phyloP scores from a whole-genome alignment of 2,888 invertebrate species.

The Cantharis flavilabris region DNA sequence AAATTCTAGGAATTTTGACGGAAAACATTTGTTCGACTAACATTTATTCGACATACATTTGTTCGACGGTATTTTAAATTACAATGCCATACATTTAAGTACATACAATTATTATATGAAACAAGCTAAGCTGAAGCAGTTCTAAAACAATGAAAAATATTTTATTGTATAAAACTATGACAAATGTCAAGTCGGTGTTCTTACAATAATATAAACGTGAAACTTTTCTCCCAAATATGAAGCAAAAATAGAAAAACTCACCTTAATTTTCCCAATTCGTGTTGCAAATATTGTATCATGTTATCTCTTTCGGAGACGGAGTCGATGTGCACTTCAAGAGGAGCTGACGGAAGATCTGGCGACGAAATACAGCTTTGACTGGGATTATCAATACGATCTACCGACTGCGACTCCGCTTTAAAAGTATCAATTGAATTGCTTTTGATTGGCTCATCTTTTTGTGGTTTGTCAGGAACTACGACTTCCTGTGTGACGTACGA shows the following conservation, averaged over 20 bases:
- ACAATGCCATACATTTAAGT: too few relatives aligned
- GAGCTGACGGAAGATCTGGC: conserved; percentile 50
- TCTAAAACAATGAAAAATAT: too few relatives aligned
- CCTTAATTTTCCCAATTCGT: conserved; percentile 74
- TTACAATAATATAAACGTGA: too few relatives aligned
- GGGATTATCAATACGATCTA: conserved; percentile 51
- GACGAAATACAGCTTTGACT: conserved; percentile 54
- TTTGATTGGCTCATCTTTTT: conserved; percentile 63
- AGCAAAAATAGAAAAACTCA: conserved; percentile 40
- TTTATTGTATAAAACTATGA: too few relatives aligned
- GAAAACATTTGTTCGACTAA: too few relatives aligned
- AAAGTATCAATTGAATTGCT: conserved; percentile 72
- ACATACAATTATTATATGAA: too few relatives aligned
- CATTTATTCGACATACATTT: too few relatives aligned
- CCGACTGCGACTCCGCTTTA: conserved; percentile 50
- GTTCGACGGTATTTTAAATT: too few relatives aligned
- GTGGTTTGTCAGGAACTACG: conserved; percentile 69
- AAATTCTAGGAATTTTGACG: too few relatives aligned
- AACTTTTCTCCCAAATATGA: too few relatives aligned
- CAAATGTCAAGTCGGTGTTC: too few relatives aligned
- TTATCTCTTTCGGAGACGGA: conserved; percentile 68
- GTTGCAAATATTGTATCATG: conserved; percentile 79
- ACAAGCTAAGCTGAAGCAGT: too few relatives aligned
- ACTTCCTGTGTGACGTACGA: conserved; percentile 95
- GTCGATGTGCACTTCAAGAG: conserved; percentile 44